A percentile compares a stretch with the other conserved stretches of the same genome.
phyloP scores from a whole-genome alignment of 2,888 invertebrate genomes.

The Dynastes hyllus region DNA sequence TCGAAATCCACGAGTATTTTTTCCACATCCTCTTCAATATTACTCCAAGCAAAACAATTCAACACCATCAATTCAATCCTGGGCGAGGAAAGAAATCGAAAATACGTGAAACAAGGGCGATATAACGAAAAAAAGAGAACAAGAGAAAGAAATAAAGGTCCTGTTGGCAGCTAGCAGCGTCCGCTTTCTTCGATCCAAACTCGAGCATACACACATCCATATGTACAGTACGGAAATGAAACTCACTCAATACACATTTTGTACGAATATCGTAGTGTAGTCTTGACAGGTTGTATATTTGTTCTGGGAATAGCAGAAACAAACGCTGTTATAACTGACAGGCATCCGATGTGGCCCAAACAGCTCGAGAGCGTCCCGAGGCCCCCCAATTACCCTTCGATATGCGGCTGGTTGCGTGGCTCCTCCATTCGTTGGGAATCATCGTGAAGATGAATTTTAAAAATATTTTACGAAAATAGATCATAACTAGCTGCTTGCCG shows the following conservation, averaged over 20 bases:
- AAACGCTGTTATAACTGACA: constrained; percentile 62
- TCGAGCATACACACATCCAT: background rate
- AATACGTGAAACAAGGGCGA: background rate
- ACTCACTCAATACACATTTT: constrained; percentile 54
- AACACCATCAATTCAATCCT: background rate
- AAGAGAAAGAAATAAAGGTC: background rate
- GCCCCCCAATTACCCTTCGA: constrained; percentile 56
- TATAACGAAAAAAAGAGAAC: constrained; percentile 19
- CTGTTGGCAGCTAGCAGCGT: constrained; percentile 4
- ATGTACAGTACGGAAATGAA: constrained; percentile 49
- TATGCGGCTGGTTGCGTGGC: background rate
- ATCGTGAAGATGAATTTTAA: constrained; percentile 13
- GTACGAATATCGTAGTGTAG: constrained; percentile 61
- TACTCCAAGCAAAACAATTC: constrained; percentile 7
- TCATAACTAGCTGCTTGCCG: constrained; percentile 14
- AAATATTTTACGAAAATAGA: constrained; percentile 37
- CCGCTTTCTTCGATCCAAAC: constrained; percentile 13
- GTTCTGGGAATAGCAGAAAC: constrained; percentile 64
- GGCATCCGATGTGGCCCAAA: constrained; percentile 60
- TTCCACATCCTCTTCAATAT: constrained; percentile 1
- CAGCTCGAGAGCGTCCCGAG: constrained; percentile 52
- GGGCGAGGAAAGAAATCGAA: background rate
- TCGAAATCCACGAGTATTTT: background rate
- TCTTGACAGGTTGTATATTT: constrained; percentile 67
- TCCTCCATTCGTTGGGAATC: background rate